These are phyloP conservation scores for Lepidurus apus DNA, from an alignment of 1,140 invertebrate genomes.

Conservation along the genomic window DNA sequence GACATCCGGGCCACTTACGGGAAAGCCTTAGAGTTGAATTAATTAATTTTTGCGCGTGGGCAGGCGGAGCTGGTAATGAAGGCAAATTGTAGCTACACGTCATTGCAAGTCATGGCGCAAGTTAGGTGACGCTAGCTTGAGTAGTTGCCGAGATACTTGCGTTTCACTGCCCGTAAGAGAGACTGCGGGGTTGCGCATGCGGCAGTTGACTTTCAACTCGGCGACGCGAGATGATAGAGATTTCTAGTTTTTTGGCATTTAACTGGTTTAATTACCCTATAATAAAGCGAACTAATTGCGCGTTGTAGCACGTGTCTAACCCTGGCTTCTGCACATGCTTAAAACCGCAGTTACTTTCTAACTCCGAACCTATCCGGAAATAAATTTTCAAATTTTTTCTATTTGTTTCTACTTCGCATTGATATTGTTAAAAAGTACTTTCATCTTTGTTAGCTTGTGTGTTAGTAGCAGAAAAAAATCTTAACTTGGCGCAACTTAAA, in stretches of 20 bases:
- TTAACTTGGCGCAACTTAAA: not conserved
- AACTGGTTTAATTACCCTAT: not conserved
- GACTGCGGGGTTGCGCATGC: not conserved
- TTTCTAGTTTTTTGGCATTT: not conserved
- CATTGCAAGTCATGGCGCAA: conserved; percentile 2
- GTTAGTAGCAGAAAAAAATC: not conserved
- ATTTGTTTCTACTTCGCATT: too few relatives aligned
- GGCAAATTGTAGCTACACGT: not conserved
- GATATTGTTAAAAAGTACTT: too few relatives aligned
- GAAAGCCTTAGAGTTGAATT: too few relatives aligned
- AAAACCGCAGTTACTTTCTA: too few relatives aligned
- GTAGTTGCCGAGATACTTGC: not conserved
- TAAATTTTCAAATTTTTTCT: too few relatives aligned
- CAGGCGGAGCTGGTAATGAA: not conserved
- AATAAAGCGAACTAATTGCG: too few relatives aligned
- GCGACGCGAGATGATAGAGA: not conserved
- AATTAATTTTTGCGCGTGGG: not conserved
- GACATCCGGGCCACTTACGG: too few relatives aligned
- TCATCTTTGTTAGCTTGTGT: not conserved
- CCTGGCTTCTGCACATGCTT: too few relatives aligned
- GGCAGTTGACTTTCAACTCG: not conserved
- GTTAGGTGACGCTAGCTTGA: not conserved
- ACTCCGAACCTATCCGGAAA: too few relatives aligned
- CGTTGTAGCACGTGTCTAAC: too few relatives aligned
- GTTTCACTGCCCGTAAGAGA: not conserved